Evolutionary conservation across 2,113 vertebrate species (phyloP).

Genomic region (Stictonetta naevosa): DNA sequence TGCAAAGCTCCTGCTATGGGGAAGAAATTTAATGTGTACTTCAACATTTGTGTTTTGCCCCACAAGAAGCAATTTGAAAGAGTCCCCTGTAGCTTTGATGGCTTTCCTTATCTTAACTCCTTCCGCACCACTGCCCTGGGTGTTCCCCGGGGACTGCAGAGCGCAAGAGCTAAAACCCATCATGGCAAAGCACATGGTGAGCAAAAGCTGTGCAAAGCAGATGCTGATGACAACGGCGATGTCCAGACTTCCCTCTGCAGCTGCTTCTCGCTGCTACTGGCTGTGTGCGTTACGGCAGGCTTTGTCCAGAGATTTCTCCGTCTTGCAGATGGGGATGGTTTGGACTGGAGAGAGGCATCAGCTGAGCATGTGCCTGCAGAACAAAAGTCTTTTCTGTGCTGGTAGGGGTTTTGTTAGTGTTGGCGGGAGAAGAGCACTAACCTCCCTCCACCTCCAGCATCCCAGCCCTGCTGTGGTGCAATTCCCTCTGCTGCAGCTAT

Average conservation of each 20-base stretch:
- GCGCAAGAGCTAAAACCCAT: neutral
- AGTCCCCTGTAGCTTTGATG: constrained; percentile 47
- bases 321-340: neutral
- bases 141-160: neutral
- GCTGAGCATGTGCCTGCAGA: neutral
- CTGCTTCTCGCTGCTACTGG: neutral
- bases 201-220: constrained; percentile 4
- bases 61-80: constrained; percentile 46
- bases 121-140: constrained; percentile 17
- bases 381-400: neutral
- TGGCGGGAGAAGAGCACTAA: neutral
- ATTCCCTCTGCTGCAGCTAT: neutral
- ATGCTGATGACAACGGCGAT: neutral
- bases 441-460: neutral
- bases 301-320: neutral
- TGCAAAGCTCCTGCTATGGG: constrained; percentile 52
- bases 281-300: neutral
- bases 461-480: rapidly evolving
- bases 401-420: neutral
- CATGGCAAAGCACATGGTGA: neutral
- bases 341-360: neutral
- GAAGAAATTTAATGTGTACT: constrained; percentile 60
- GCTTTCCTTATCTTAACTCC: constrained; percentile 56
- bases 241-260: neutral
- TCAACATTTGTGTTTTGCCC: constrained; percentile 49